Percentiles rank a stretch among this genome's conserved stretches.
Evolutionary conservation across 2,113 vertebrate species (phyloP).

Genomic region (Dasypus novemcinctus): DNA sequence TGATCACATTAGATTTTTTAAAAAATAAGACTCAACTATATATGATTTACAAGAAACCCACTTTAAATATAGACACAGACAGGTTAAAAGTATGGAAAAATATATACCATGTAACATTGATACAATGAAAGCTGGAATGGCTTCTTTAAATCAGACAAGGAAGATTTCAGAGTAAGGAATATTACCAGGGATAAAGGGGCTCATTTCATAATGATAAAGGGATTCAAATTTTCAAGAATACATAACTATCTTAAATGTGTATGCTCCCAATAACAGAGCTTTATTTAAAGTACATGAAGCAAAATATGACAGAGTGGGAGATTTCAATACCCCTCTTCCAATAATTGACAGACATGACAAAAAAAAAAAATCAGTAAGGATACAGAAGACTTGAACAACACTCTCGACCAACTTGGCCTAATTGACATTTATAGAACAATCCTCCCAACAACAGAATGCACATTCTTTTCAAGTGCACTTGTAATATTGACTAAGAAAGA

Average conservation of each 20-base stretch:
- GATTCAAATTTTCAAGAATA: neutral
- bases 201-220: neutral
- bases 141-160: neutral
- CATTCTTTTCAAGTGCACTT: neutral
- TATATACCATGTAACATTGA: neutral
- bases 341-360: too few relatives aligned
- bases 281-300: neutral
- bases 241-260: neutral
- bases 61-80: neutral
- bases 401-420: neutral
- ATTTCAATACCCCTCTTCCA: neutral
- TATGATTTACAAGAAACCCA: neutral
- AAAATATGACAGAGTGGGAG: neutral
- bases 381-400: too few relatives aligned
- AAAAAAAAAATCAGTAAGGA: too few relatives aligned
- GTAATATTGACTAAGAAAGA: neutral
- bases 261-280: neutral
- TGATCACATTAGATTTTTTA: neutral
- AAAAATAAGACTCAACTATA: neutral
- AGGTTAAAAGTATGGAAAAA: neutral
- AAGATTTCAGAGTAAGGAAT: neutral
- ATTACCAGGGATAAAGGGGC: neutral
- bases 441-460: neutral
- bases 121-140: neutral
- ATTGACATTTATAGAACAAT: neutral